These are phyloP conservation scores for Porites lutea DNA, from an alignment of 64 coral and sea anemone species.

Conservation along the genomic window DNA sequence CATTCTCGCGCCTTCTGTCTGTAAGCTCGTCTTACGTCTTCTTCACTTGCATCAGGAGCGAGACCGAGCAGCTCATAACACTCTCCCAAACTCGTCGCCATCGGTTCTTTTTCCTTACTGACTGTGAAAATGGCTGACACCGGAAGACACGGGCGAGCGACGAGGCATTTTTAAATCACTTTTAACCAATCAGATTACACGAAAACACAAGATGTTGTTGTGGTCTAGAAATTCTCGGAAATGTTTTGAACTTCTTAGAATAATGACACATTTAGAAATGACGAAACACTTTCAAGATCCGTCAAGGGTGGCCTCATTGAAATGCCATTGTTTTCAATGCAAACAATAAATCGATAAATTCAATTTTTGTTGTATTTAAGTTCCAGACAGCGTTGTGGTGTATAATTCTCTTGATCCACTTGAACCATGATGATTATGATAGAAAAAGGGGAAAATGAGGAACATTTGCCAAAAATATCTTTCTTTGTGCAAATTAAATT, in stretches of 20 bases:
- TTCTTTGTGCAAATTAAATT: no score
- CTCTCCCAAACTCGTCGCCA: conserved; percentile 69
- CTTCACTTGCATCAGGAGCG: conserved; percentile 52
- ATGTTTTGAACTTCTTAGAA: background rate
- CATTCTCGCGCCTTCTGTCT: conserved; percentile 75
- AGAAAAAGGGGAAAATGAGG: no score
- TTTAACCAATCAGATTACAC: conserved; percentile 12
- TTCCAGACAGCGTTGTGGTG: no score
- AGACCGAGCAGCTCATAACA: conserved; percentile 67
- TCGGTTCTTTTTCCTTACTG: conserved; percentile 6
- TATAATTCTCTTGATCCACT: no score
- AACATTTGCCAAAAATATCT: no score
- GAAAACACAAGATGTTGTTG: background rate
- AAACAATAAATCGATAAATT: no score
- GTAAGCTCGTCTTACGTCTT: conserved; percentile 78
- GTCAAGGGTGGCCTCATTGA: no score
- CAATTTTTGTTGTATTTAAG: no score
- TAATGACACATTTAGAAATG: no score
- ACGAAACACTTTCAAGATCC: no score
- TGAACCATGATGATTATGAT: no score
- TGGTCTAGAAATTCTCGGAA: conserved; percentile 12
- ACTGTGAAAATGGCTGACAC: background rate
- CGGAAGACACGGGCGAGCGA: background rate
- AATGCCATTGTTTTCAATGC: no score
- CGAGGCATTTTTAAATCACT: background rate